Evolutionary conservation across 2,113 vertebrate species (phyloP).

Genomic region (Athene cunicularia): DNA sequence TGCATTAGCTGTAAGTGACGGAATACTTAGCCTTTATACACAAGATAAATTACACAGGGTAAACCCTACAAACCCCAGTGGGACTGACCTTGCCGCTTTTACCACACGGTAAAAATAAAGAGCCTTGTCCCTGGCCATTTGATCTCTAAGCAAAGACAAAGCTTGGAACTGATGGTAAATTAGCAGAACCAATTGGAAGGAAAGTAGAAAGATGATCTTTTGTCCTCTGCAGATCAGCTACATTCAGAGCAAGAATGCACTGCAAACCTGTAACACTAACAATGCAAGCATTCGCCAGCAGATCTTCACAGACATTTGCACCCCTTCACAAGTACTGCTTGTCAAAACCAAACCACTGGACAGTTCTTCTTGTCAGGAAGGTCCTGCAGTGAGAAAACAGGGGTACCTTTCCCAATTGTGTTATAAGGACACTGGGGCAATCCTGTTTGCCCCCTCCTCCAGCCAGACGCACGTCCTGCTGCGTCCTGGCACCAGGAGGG

Average conservation of each 20-base stretch:
- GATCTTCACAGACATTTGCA: background rate
- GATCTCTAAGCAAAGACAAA: constrained; percentile 23
- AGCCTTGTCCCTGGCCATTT: background rate
- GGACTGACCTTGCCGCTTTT: background rate
- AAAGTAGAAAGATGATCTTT: constrained; percentile 22
- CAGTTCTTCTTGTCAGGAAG: background rate
- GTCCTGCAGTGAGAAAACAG: background rate
- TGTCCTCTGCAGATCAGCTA: constrained; percentile 14
- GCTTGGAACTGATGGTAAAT: background rate
- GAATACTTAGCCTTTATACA: background rate
- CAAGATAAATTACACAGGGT: background rate
- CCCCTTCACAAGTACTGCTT: background rate
- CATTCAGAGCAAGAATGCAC: background rate
- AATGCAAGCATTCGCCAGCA: background rate
- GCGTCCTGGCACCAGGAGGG: background rate
- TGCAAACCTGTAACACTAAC: background rate
- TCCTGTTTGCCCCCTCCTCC: background rate
- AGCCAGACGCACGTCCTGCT: background rate
- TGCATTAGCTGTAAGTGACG: background rate
- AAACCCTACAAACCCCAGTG: background rate
- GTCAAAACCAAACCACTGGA: background rate
- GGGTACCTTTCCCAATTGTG: background rate
- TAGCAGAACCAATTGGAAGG: constrained; percentile 33
- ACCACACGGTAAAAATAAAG: background rate
- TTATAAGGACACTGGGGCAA: background rate